Evolutionary conservation across 2,113 vertebrate genomes (phyloP).

Genomic region (Corvus hawaiiensis): DNA sequence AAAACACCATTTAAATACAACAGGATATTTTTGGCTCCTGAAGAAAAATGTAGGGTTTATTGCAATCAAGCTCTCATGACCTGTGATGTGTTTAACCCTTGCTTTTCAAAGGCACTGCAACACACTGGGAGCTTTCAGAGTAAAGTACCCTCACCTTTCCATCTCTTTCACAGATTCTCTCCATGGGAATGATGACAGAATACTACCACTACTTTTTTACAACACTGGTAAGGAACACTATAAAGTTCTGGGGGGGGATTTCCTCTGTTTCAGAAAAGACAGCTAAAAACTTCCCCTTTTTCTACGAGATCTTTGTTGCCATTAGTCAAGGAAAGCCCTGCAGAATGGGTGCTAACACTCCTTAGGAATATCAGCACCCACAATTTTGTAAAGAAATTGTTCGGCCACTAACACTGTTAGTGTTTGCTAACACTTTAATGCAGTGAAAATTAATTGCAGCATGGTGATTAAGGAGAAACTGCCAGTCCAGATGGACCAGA

Average conservation of each 20-base stretch:
- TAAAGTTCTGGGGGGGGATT: neutral
- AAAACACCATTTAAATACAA: neutral
- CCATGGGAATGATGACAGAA: constrained; percentile 99
- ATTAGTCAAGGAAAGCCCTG: neutral
- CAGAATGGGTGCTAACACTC: neutral
- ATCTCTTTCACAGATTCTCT: constrained; percentile 82
- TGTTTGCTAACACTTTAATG: neutral
- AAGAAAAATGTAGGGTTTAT: neutral
- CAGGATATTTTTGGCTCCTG: neutral
- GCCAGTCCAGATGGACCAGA: neutral
- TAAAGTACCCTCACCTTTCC: neutral
- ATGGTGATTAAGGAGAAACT: neutral
- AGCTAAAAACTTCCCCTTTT: neutral
- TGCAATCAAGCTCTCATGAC: neutral
- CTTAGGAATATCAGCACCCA: neutral
- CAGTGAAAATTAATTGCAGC: neutral
- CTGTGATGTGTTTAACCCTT: neutral
- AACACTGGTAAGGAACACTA: constrained; percentile 83
- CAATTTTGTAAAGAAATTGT: neutral
- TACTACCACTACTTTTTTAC: constrained; percentile 99
- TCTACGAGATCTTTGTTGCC: neutral
- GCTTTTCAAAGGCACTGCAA: neutral
- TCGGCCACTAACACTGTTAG: neutral
- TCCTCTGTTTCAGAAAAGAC: neutral
- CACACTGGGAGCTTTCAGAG: neutral